Base-by-base conservation (phyloP, 1,140 invertebrate species). In the Pachyrhynchus sulphureomaculatus region DNA sequence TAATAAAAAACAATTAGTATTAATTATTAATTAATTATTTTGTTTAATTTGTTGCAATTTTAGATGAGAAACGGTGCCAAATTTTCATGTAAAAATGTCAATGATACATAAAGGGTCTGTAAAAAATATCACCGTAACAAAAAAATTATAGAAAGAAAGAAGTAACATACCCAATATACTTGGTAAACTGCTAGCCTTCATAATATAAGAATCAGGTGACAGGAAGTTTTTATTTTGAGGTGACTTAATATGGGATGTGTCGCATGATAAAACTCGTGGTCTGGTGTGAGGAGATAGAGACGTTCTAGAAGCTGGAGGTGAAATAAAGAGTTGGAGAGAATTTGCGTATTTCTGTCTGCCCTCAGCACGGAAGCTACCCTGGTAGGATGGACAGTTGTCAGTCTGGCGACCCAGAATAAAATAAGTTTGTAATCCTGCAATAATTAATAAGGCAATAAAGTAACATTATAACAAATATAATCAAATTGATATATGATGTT, bases 401-500 rank as follows among this genome's bases (percentile, higher is more conserved):
- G 76, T 61, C 71, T 80, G 80, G 64, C 81, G 64, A 1, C 83
- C 83, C 36, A 84, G 74, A 55, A 92, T 90, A 74, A 92, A 92
- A 76, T 85, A 92, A 1, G 90, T 93, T 76, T 89, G 88, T 72
- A 91, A 82, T 68, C 85, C 89, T 90, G 74, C 48, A 83, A 78
- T 55, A 68, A 4, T 26, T 26, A n/a, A n/a, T n/a, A n/a, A n/a
- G n/a, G n/a, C n/a, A n/a, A n/a, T n/a, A n/a, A n/a, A n/a, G n/a
- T n/a, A n/a, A n/a, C n/a, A n/a, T n/a, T n/a, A n/a, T n/a, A n/a
- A n/a, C n/a, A n/a, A n/a, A n/a, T n/a, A n/a, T n/a, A n/a, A n/a
- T n/a, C n/a, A n/a, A n/a, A n/a, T n/a, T n/a, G n/a, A n/a, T n/a
- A n/a, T n/a, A n/a, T n/a, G n/a, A n/a, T n/a, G n/a, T n/a, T n/a